These are phyloP conservation scores for Hoplias malabaricus DNA, from an alignment of 2,113 vertebrate genomes.

Conservation along the genomic window DNA sequence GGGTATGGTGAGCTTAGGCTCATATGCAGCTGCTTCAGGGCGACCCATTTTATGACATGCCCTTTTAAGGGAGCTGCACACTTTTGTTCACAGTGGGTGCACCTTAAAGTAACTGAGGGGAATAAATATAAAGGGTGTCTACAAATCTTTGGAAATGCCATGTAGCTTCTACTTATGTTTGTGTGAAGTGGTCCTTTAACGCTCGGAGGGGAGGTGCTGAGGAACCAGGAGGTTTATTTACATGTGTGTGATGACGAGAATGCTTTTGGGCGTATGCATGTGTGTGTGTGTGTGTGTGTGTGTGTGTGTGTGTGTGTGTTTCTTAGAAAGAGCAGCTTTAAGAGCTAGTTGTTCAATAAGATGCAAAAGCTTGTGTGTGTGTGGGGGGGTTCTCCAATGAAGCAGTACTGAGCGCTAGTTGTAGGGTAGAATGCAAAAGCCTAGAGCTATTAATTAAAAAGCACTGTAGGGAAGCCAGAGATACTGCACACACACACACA, in stretches of 20 bases:
- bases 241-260: neutral
- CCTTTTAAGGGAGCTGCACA: no score
- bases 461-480: constrained; percentile 53
- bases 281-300: constrained; percentile 1
- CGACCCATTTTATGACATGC: no score
- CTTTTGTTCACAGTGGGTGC: no score
- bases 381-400: constrained; percentile 41
- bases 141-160: no score
- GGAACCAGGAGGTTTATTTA: neutral
- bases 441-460: constrained; percentile 74
- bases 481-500: constrained; percentile 52
- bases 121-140: no score
- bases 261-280: neutral
- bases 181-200: neutral
- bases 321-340: no score
- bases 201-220: neutral
- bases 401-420: constrained; percentile 12
- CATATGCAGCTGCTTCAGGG: no score
- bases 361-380: constrained; percentile 18
- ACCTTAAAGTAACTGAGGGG: no score
- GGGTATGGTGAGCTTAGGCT: no score
- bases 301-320: neutral
- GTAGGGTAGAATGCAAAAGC: constrained; percentile 23
- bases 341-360: no score
- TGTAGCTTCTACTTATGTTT: neutral